phyloP scores from a whole-genome alignment of 2,888 invertebrate genomes.

The Steinernema scapterisci region DNA sequence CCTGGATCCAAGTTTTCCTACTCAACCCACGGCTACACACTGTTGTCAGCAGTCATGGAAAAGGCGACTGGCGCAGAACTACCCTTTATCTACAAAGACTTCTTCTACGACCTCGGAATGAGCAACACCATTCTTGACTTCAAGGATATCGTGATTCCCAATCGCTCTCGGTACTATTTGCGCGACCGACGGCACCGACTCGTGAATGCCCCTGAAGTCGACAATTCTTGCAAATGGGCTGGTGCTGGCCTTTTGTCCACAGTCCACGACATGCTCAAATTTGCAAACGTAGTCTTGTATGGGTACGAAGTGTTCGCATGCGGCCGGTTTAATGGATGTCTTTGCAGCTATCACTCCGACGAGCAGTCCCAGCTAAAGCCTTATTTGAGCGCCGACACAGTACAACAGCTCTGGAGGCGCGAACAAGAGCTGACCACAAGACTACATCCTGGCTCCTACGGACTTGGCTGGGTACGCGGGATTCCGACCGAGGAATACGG shows the following conservation, averaged over 20 bases:
- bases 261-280: conserved; percentile 71
- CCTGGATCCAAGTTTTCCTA: conserved; percentile 72
- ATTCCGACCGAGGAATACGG: conserved; percentile 17
- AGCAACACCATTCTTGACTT: conserved; percentile 72
- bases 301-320: too few relatives aligned
- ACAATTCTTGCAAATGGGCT: conserved; percentile 74
- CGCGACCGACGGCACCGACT: conserved; percentile 58
- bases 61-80: conserved; percentile 66
- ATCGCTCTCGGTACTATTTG: conserved; percentile 69
- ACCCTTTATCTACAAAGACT: conserved; percentile 56
- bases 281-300: conserved; percentile 73
- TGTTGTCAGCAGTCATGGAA: conserved; percentile 73
- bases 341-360: conserved; percentile 38
- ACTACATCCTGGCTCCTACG: conserved; percentile 14
- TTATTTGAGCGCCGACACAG: conserved; percentile 36
- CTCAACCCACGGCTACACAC: conserved; percentile 73
- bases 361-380: conserved; percentile 23
- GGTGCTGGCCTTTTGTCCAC: conserved; percentile 74
- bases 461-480: conserved; percentile 33
- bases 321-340: too few relatives aligned
- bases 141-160: conserved; percentile 70
- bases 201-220: conserved; percentile 73
- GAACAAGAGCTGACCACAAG: neutral
- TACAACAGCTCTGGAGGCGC: conserved; percentile 38
- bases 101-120: conserved; percentile 71